A percentile compares a stretch with the other conserved stretches of the same genome.
phyloP scores from a whole-genome alignment of 1,140 invertebrate species.

The Maconellicoccus hirsutus region DNA sequence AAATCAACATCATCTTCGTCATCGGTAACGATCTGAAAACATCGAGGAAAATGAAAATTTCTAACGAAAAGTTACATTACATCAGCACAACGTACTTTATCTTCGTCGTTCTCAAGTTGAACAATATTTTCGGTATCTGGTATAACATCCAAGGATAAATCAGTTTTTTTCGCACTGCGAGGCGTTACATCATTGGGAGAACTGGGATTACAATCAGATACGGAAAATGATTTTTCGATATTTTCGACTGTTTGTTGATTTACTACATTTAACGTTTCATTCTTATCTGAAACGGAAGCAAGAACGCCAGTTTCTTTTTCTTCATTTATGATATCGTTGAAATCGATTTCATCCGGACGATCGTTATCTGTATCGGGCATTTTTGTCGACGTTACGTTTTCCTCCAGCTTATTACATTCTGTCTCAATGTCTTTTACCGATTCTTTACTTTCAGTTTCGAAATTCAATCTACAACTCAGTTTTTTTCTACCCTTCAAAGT shows the following conservation, averaged over 20 bases:
- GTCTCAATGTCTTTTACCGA: background rate
- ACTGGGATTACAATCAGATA: background rate
- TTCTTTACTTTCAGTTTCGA: background rate
- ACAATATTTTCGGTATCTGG: background rate
- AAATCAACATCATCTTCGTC: constrained; percentile 11
- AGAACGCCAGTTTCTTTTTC: background rate
- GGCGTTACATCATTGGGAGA: no score
- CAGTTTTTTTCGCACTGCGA: no score
- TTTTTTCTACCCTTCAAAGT: background rate
- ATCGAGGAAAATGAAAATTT: background rate
- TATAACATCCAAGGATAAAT: background rate
- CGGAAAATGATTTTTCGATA: background rate
- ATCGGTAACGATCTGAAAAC: background rate
- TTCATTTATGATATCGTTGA: background rate
- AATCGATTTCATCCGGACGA: background rate
- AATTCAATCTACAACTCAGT: background rate
- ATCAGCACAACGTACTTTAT: background rate
- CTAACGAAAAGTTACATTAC: background rate
- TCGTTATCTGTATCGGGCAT: background rate
- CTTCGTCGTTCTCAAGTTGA: background rate
- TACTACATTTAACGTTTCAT: no score
- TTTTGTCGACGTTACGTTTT: no score
- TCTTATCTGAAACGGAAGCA: no score
- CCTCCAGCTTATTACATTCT: background rate
- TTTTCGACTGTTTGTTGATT: no score